A percentile compares a stretch with the other conserved stretches of the same genome.
Conservation (phyloP, 2,113 vertebrate genomes). For the Plecotus auritus region DNA sequence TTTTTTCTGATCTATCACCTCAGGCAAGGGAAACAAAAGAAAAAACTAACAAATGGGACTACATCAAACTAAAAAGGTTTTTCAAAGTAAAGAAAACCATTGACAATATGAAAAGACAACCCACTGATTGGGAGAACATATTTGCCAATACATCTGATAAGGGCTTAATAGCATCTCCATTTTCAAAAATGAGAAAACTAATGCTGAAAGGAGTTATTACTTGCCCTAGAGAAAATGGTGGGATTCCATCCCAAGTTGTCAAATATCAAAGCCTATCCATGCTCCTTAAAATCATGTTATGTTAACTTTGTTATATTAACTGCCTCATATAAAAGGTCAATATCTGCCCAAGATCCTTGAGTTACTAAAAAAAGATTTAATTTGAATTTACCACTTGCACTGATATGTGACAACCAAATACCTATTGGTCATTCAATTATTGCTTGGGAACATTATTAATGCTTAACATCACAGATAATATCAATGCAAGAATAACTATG, state of each 20-base stretch:
- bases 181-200: constrained; percentile 20
- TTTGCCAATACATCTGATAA: background rate
- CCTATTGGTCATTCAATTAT: background rate
- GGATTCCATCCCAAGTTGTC: background rate
- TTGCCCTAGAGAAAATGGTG: background rate
- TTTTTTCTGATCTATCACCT: background rate
- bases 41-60: background rate
- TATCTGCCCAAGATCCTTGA: background rate
- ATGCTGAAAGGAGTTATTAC: background rate
- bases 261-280: background rate
- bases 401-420: background rate
- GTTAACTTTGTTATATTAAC: background rate
- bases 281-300: background rate
- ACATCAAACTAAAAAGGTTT: background rate
- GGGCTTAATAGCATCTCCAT: background rate
- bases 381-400: constrained; percentile 6
- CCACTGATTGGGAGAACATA: background rate
- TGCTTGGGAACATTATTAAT: background rate
- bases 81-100: background rate
- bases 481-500: constrained; percentile 4
- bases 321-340: background rate
- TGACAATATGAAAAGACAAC: background rate
- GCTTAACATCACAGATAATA: background rate
- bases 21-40: background rate
- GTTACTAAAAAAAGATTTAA: background rate